Base-by-base conservation (phyloP, 1,140 invertebrate genomes). In the Aphaenogaster ashmeadi region DNA sequence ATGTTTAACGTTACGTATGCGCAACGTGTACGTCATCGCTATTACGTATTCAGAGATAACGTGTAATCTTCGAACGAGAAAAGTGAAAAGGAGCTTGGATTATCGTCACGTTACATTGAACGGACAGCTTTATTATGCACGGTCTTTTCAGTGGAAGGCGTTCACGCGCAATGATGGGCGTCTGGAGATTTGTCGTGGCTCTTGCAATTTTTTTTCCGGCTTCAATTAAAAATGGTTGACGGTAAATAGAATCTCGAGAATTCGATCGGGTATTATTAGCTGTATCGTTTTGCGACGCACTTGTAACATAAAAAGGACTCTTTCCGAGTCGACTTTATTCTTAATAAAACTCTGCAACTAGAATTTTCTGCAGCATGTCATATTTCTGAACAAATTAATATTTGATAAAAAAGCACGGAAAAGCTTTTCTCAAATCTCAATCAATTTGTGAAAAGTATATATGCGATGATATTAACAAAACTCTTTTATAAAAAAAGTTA, bases 51-150 rank as follows among this genome's bases (percentile, higher is more conserved):
- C 54, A 62, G 15, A 33, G 15, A 47, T 78, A 78, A 75, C 9
- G 2, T 33, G 5, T 52, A 38, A 56, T 18, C 56, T 69, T 69
- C 21, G 44, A 6, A 47, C 15, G 75, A 38, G 5, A 21, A 44
- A 58, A 44, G 9, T 60, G 75, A 60, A 62, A 78, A 78, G 75
- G 47, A 78, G 15, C 56, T 62, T 36, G 21, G 38, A 47, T 62
- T 44, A 44, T 62, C 21, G 56, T 78, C 41, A 47, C 18, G 27
- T 58, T 75, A 58, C 11, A 62, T 56, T 18, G 56, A 60, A 62
- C 15, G 21, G 15, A 62, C 41, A 60, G 38, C 38, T 78, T 78
- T 60, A 62, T 78, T 78, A 77, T 75, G 11, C 52, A 54, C 33
- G 36, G 13, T 56, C 52, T n/a, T 78, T 44, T 78, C 56, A 47